Percentiles rank a stretch among this genome's conserved stretches.
Evolutionary conservation across 1,140 invertebrate genomes (phyloP).

Genomic region (Caenorhabditis inopinata): DNA sequence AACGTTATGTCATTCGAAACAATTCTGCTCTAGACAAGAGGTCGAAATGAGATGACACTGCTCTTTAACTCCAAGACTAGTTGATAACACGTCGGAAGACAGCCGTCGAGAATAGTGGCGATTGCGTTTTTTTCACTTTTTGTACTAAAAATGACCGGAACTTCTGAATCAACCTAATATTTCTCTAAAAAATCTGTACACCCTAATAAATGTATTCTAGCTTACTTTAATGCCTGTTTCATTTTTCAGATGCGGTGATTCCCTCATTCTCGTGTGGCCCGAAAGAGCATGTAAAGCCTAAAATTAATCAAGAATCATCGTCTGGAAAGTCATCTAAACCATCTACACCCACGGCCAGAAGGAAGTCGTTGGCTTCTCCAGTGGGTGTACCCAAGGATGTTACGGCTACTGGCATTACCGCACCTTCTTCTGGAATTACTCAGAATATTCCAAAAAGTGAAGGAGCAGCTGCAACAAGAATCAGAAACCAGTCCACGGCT

Average conservation of each 20-base stretch:
- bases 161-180: too few species aligned
- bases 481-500: conserved; percentile 24
- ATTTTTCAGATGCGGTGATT: conserved; percentile 3
- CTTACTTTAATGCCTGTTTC: too few species aligned
- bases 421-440: not conserved
- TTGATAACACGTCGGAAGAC: too few species aligned
- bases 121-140: too few species aligned
- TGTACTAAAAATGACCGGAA: too few species aligned
- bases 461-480: conserved; percentile 40
- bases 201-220: too few species aligned
- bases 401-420: not conserved
- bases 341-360: not conserved
- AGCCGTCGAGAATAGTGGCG: too few species aligned
- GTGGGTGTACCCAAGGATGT: not conserved
- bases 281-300: not conserved
- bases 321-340: conserved; percentile 16
- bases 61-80: too few species aligned
- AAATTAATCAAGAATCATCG: not conserved
- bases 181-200: too few species aligned
- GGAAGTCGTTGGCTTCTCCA: not conserved
- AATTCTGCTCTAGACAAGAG: too few species aligned
- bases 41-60: too few species aligned
- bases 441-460: conserved; percentile 31
- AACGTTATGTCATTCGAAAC: too few species aligned
- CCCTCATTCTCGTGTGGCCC: conserved; percentile 14